A percentile compares a stretch with the other conserved stretches of the same genome.
phyloP scores from a whole-genome alignment of 2,888 invertebrate genomes.

The Agrotis puta region DNA sequence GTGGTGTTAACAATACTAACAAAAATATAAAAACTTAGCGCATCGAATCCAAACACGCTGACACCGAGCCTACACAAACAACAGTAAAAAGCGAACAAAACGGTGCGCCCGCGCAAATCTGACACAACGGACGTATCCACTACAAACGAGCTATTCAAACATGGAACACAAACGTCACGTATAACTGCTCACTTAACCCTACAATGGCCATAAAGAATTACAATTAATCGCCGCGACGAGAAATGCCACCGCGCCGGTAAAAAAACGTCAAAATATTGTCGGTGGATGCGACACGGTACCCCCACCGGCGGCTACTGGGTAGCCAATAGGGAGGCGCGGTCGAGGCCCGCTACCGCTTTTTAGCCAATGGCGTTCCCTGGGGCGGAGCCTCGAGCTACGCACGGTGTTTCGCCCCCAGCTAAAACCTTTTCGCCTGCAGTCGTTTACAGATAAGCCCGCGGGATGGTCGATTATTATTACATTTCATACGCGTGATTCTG shows the following conservation, averaged over 20 bases:
- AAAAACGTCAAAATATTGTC: slow-evolving; percentile 90
- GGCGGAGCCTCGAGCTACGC: slow-evolving; percentile 89
- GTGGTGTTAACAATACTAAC: slow-evolving; percentile 56
- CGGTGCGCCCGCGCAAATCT: slow-evolving; percentile 79
- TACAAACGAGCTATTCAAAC: slow-evolving; percentile 78
- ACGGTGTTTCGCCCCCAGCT: slow-evolving; percentile 89
- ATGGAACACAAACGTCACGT: slow-evolving; percentile 81
- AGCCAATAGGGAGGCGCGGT: slow-evolving; percentile 85
- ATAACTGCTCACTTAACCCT: slow-evolving; percentile 89
- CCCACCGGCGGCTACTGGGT: slow-evolving; percentile 80
- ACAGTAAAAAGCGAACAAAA: slow-evolving; percentile 72
- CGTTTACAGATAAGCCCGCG: slow-evolving; percentile 91
- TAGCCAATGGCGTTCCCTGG: slow-evolving; percentile 87
- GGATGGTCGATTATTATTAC: slow-evolving; percentile 91
- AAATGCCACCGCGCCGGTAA: slow-evolving; percentile 87
- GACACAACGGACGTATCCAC: slow-evolving; percentile 71
- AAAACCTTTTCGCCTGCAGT: slow-evolving; percentile 91
- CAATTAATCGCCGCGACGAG: slow-evolving; percentile 89
- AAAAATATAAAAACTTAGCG: slow-evolving; percentile 65
- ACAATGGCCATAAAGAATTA: slow-evolving; percentile 90
- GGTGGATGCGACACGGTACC: slow-evolving; percentile 78
- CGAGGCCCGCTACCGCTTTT: slow-evolving; percentile 81
- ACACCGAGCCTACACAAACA: slow-evolving; percentile 74
- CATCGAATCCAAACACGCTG: slow-evolving; percentile 71
- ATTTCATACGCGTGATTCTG: slow-evolving; percentile 87